Percentiles rank a stretch among this genome's conserved stretches.
These are phyloP conservation scores for Ernsta delagoae DNA, from an alignment of 2,888 invertebrate genomes.

Conservation along the genomic window DNA sequence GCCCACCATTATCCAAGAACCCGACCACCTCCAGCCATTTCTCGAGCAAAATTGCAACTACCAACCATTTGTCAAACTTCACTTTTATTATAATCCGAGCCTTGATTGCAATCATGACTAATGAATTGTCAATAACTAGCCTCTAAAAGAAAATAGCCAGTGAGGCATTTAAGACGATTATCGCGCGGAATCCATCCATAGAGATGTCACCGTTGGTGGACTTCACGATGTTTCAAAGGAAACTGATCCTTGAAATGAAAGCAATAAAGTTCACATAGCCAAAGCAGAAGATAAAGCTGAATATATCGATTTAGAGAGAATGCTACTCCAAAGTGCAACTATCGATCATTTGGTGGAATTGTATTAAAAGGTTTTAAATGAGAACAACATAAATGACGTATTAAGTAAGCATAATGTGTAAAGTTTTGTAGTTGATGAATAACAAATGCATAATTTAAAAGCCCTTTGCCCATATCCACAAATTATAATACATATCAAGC, in stretches of 20 bases:
- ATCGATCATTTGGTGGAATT: constrained; percentile 63
- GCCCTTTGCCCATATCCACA: no score
- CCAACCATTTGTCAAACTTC: constrained; percentile 35
- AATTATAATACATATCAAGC: no score
- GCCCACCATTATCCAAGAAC: constrained; percentile 23
- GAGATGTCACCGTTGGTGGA: constrained; percentile 45
- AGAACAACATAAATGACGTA: constrained; percentile 52
- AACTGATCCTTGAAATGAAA: constrained; percentile 38
- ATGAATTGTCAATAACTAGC: constrained; percentile 45
- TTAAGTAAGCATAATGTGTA: no score
- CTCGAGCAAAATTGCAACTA: constrained; percentile 24
- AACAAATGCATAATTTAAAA: no score
- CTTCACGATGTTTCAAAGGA: constrained; percentile 36
- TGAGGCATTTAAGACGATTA: constrained; percentile 44
- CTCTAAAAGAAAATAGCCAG: constrained; percentile 43
- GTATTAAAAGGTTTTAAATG: constrained; percentile 53
- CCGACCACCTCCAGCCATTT: constrained; percentile 23
- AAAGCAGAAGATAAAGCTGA: constrained; percentile 41
- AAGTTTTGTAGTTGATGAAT: background rate
- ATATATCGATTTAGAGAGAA: constrained; percentile 57
- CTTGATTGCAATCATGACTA: constrained; percentile 46
- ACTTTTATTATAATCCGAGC: constrained; percentile 35
- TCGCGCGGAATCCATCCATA: constrained; percentile 62
- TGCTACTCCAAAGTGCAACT: constrained; percentile 58
- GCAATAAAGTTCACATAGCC: constrained; percentile 44